phyloP scores from a whole-genome alignment of 2,888 invertebrate species.

The Volucella inflata region DNA sequence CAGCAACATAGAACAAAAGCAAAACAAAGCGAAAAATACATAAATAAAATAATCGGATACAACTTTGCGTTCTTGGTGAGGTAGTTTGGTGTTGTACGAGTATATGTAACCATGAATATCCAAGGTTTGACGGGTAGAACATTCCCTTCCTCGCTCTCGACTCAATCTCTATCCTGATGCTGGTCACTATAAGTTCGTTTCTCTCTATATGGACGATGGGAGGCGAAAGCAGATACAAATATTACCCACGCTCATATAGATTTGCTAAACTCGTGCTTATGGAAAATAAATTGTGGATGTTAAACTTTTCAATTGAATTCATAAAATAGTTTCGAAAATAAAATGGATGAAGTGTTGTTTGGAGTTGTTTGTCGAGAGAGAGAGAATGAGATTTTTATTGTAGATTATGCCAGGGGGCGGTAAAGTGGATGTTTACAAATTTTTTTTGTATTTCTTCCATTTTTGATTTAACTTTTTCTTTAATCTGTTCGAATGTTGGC shows the following conservation, averaged over 20 bases:
- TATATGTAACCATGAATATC: constrained; percentile 23
- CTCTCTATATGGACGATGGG: neutral
- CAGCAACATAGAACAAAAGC: constrained; percentile 39
- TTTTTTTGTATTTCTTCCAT: neutral
- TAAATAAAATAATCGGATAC: constrained; percentile 29
- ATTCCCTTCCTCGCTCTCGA: constrained; percentile 10
- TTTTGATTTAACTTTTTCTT: neutral
- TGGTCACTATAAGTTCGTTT: constrained; percentile 1
- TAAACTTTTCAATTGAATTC: constrained; percentile 76
- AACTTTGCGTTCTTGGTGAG: constrained; percentile 60
- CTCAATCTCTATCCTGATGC: neutral
- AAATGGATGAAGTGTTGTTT: constrained; percentile 74
- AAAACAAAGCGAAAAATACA: constrained; percentile 9
- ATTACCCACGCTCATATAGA: constrained; percentile 37
- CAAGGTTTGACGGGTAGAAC: constrained; percentile 37
- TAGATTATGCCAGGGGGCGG: constrained; percentile 36
- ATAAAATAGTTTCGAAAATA: constrained; percentile 74
- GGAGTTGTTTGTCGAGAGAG: constrained; percentile 63
- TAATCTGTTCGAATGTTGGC: neutral
- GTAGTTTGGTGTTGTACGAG: constrained; percentile 24
- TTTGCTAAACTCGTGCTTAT: constrained; percentile 72
- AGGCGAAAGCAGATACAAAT: neutral
- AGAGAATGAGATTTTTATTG: constrained; percentile 52
- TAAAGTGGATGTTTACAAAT: constrained; percentile 18
- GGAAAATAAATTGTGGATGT: constrained; percentile 75